Conservation (phyloP, 2,888 invertebrate species). For the Diadromus collaris region DNA sequence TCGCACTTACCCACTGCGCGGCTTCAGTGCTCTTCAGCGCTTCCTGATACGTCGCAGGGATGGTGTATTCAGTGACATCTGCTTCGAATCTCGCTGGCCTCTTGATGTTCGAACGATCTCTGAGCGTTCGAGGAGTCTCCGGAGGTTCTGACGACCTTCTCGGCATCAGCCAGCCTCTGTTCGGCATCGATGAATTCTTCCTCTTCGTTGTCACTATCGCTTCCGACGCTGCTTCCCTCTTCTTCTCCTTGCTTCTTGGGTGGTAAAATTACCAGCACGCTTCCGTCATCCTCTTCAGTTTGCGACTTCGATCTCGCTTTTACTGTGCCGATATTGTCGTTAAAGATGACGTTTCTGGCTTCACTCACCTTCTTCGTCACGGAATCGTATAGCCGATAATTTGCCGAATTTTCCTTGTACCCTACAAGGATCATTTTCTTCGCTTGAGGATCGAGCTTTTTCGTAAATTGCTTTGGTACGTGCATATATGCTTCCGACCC, state of each 20-base stretch:
- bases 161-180: neutral
- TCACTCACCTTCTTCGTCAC: conserved; percentile 4
- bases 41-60: conserved; percentile 26
- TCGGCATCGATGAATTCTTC: neutral
- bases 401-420: conserved; percentile 42
- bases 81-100: no score
- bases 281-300: neutral
- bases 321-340: neutral
- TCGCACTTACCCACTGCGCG: conserved; percentile 3
- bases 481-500: conserved; percentile 58
- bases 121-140: neutral
- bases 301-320: no score
- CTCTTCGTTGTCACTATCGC: no score
- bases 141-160: no score
- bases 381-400: conserved; percentile 45
- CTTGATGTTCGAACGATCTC: no score
- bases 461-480: conserved; percentile 56
- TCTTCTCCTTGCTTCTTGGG: neutral
- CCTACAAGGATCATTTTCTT: conserved; percentile 61
- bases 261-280: neutral
- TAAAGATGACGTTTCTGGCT: conserved; percentile 6
- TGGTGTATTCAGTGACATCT: conserved; percentile 22
- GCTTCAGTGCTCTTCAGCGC: conserved; percentile 26
- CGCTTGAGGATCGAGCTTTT: conserved; percentile 62
- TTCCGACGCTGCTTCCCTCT: neutral